Evolutionary conservation across 2,113 vertebrate genomes (phyloP).

Genomic region (Raja brachyura): DNA sequence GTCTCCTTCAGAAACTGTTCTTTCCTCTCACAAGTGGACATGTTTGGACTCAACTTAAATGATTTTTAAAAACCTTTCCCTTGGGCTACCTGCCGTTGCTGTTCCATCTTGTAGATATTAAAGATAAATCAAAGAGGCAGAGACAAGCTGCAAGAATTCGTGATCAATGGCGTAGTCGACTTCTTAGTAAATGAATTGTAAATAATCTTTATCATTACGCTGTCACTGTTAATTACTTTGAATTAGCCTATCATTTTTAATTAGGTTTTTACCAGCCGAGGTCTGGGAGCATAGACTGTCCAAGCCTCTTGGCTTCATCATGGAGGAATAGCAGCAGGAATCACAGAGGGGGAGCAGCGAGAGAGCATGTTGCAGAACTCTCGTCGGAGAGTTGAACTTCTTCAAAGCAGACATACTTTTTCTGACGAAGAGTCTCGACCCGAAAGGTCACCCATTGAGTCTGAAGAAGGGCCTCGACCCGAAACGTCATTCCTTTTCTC

Average conservation of each 20-base stretch:
- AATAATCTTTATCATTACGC: background rate
- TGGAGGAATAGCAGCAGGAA: too few species aligned
- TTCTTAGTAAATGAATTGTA: conserved; percentile 9
- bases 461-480: too few species aligned
- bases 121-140: conserved; percentile 30
- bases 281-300: background rate
- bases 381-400: too few species aligned
- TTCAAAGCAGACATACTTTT: too few species aligned
- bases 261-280: background rate
- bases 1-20: background rate
- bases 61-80: background rate
- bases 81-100: background rate
- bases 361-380: too few species aligned
- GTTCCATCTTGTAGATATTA: conserved; percentile 6
- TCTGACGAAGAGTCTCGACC: too few species aligned
- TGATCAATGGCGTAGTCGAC: background rate
- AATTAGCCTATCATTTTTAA: background rate
- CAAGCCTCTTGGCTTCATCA: background rate
- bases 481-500: too few species aligned
- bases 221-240: conserved; percentile 21
- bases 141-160: background rate
- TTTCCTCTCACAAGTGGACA: background rate
- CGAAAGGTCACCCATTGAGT: too few species aligned
- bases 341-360: too few species aligned
- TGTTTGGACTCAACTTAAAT: conserved; percentile 30